These are phyloP conservation scores for human (Homo sapiens) DNA, from an alignment of 2,113 vertebrate species.

Conservation along the genomic window DNA sequence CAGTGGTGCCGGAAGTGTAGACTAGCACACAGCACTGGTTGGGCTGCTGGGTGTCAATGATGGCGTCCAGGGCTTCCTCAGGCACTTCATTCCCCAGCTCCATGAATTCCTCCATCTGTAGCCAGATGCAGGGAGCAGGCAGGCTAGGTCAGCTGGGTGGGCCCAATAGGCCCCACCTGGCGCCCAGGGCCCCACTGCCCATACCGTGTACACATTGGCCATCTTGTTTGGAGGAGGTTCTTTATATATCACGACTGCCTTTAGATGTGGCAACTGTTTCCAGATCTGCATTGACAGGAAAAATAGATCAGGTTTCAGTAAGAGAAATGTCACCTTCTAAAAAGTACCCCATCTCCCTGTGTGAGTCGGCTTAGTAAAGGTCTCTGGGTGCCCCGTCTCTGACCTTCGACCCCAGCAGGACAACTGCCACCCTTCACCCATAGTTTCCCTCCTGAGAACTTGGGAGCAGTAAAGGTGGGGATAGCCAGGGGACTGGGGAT, in stretches of 20 bases:
- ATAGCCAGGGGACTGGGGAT: not conserved
- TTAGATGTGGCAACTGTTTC: slow-evolving; percentile 87
- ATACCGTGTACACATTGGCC: slow-evolving; percentile 87
- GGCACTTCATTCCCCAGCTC: slow-evolving; percentile 84
- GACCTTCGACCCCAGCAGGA: not conserved
- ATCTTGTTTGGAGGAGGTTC: slow-evolving; percentile 80
- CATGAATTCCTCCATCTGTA: slow-evolving; percentile 92
- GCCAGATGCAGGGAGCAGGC: not conserved
- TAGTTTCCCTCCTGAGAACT: not conserved
- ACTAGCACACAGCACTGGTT: slow-evolving; percentile 92
- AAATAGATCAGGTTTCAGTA: not conserved
- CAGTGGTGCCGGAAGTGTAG: slow-evolving; percentile 93
- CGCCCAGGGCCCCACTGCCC: not conserved
- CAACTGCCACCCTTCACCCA: not conserved
- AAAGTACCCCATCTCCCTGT: not conserved
- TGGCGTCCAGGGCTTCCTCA: slow-evolving; percentile 85
- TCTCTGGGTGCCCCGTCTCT: not conserved
- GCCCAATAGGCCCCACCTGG: not conserved
- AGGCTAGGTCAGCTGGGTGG: accelerated
- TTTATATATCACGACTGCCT: slow-evolving; percentile 90
- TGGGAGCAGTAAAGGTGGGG: not conserved
- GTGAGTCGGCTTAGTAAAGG: not conserved
- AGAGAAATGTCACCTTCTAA: not conserved
- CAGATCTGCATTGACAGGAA: slow-evolving; percentile 82
- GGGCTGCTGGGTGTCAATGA: slow-evolving; percentile 86